These are phyloP conservation scores for Hydrolagus affinis DNA, from an alignment of 2,113 vertebrate genomes.

Conservation along the genomic window DNA sequence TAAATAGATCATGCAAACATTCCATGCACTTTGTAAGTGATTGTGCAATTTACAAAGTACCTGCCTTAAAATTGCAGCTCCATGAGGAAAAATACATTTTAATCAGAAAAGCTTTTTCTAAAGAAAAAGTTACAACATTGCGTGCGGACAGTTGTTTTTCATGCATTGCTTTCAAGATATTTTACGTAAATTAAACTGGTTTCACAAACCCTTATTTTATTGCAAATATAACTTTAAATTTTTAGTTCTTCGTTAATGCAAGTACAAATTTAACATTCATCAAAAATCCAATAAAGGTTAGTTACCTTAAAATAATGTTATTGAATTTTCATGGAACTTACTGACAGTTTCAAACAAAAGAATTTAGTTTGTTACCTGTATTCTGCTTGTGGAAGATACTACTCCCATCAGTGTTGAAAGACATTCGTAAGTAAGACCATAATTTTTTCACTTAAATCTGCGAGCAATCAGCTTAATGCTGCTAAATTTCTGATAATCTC, in stretches of 20 bases:
- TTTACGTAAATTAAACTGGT: not conserved
- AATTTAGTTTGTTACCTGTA: not conserved
- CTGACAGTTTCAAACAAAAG: not conserved
- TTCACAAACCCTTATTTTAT: not conserved
- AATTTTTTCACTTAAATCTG: conserved; percentile 37
- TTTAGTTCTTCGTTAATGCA: not conserved
- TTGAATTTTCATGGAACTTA: not conserved
- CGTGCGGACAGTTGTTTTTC: not conserved
- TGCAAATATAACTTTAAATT: not conserved
- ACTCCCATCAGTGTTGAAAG: not conserved
- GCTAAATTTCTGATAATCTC: conserved; percentile 42
- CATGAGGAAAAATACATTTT: not conserved
- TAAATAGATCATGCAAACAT: not conserved
- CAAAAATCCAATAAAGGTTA: not conserved
- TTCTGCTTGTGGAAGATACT: not conserved
- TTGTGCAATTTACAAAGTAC: not conserved
- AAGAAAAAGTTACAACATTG: not conserved
- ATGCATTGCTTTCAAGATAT: not conserved
- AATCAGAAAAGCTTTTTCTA: not conserved
- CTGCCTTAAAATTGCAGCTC: not conserved
- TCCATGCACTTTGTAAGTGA: not conserved
- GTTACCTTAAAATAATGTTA: not conserved
- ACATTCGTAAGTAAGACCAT: conserved; percentile 27
- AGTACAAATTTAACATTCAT: not conserved
- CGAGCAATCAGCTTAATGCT: conserved; percentile 37